Conservation (phyloP, 2,797 vertebrate genomes). For the Steatocranus sp. region DNA sequence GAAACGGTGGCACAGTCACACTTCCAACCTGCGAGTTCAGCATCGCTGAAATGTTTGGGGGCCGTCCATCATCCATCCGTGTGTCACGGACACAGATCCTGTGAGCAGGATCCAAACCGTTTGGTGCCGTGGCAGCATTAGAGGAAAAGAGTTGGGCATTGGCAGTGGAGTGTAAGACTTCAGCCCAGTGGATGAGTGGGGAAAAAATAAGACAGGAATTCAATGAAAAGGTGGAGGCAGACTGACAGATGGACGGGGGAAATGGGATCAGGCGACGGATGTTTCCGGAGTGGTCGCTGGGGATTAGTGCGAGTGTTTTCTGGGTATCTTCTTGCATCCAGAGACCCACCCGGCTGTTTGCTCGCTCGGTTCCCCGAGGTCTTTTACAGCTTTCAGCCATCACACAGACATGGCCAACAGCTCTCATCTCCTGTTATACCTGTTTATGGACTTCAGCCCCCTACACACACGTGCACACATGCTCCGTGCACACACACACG, state of each 20-base stretch:
- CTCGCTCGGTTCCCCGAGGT: constrained; percentile 12
- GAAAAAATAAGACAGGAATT: neutral
- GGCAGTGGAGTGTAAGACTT: neutral
- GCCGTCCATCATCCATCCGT: neutral
- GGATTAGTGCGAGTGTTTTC: neutral
- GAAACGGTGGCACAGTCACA: neutral
- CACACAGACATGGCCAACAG: neutral
- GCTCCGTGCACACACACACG: neutral
- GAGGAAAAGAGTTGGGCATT: neutral
- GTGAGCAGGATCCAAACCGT: neutral
- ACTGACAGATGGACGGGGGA: neutral
- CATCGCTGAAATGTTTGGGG: neutral
- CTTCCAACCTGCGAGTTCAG: neutral
- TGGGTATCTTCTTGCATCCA: neutral
- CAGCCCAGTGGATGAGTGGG: neutral
- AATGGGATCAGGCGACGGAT: neutral
- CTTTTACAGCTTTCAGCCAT: neutral
- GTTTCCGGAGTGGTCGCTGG: neutral
- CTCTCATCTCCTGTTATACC: neutral
- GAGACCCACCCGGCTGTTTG: constrained; percentile 4
- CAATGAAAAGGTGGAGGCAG: neutral
- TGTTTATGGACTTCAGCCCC: neutral
- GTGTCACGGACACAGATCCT: neutral
- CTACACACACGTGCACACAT: neutral
- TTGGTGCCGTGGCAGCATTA: neutral